Conservation (phyloP, 2,888 invertebrate genomes). For the Liodrosophila aerea region DNA sequence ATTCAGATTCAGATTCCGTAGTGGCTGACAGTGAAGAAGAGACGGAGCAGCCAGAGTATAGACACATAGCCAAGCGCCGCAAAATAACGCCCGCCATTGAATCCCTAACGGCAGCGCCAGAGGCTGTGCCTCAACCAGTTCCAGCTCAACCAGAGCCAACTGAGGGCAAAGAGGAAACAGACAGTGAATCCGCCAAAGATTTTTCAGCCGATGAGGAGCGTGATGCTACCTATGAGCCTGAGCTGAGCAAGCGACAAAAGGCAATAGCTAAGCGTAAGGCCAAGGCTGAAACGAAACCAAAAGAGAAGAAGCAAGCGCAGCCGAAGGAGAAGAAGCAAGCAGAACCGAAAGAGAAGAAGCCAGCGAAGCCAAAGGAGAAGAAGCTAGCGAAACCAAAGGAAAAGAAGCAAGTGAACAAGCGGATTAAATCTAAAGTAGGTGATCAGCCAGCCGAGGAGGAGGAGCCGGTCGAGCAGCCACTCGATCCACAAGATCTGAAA, state of each 20-base stretch:
- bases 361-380: constrained; percentile 20
- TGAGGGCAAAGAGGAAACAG: background rate
- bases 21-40: constrained; percentile 88
- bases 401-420: constrained; percentile 3
- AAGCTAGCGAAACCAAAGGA: constrained; percentile 23
- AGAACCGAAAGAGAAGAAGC: constrained; percentile 14
- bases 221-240: constrained; percentile 42
- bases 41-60: constrained; percentile 81
- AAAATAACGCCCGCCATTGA: constrained; percentile 74
- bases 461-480: constrained; percentile 53
- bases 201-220: constrained; percentile 52
- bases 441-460: constrained; percentile 23
- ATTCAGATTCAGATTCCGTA: constrained; percentile 87
- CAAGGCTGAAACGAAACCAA: constrained; percentile 19
- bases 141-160: background rate
- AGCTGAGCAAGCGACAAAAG: constrained; percentile 50
- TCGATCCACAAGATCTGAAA: constrained; percentile 72
- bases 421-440: constrained; percentile 1
- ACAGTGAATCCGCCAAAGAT: constrained; percentile 23
- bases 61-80: constrained; percentile 85
- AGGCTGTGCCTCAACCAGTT: background rate
- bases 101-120: background rate
- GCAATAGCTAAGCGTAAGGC: constrained; percentile 48
- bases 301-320: constrained; percentile 17
- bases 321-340: constrained; percentile 15